Percentiles rank a stretch among this genome's conserved stretches.
phyloP scores from a whole-genome alignment of 2,113 vertebrate species.

The Cryptomyrus ogoouensis region DNA sequence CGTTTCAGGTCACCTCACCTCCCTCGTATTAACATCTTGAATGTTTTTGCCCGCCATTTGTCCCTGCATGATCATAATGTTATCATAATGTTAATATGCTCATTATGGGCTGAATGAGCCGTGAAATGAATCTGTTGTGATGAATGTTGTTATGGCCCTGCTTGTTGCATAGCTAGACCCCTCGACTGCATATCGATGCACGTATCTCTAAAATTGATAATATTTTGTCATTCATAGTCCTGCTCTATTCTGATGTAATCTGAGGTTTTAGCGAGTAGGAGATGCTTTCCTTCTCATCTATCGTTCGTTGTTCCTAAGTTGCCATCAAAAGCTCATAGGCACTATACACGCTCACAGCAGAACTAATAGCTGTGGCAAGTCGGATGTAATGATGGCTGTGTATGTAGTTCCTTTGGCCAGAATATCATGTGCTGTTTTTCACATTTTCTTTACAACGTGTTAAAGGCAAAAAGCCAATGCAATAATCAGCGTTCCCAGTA shows the following conservation, averaged over 20 bases:
- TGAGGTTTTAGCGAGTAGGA: neutral
- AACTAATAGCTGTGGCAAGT: neutral
- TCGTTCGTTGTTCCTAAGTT: neutral
- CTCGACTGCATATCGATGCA: neutral
- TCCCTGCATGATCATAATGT: neutral
- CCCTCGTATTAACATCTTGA: neutral
- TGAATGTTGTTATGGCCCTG: neutral
- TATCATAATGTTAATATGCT: neutral
- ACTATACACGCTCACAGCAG: neutral
- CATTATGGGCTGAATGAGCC: neutral
- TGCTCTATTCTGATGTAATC: neutral
- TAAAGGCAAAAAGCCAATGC: neutral
- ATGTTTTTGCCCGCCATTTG: neutral
- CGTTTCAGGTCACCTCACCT: neutral
- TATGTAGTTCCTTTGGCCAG: neutral
- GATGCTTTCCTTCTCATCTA: neutral
- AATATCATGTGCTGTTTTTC: neutral
- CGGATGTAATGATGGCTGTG: neutral
- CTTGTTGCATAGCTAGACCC: neutral
- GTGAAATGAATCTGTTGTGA: neutral
- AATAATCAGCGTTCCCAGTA: neutral
- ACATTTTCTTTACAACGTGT: neutral
- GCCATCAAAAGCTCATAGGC: neutral
- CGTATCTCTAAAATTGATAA: neutral
- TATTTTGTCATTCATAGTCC: neutral